Conservation (phyloP, 1,140 invertebrate species). For the Drosophila teissieri region DNA sequence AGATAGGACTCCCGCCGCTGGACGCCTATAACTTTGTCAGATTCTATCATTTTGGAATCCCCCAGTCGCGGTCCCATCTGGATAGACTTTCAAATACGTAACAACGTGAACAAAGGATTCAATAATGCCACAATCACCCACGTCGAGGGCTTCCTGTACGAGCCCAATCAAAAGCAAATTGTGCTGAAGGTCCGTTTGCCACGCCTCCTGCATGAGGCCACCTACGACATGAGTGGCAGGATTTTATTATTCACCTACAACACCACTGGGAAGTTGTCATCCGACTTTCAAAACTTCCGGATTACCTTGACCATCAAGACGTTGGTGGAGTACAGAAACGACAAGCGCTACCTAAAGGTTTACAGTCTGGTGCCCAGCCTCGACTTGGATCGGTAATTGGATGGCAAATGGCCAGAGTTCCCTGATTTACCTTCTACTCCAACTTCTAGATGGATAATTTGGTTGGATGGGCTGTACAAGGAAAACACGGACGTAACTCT, state of each 20-base stretch:
- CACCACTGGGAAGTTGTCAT: slow-evolving; percentile 40
- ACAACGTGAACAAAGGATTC: slow-evolving; percentile 21
- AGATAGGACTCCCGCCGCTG: slow-evolving; percentile 52
- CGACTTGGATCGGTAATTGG: slow-evolving; percentile 55
- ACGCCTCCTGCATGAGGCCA: slow-evolving; percentile 21
- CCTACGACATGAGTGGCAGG: slow-evolving; percentile 27
- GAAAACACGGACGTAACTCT: slow-evolving; percentile 58
- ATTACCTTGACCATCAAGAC: slow-evolving; percentile 45
- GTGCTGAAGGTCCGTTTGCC: slow-evolving; percentile 29
- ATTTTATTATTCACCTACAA: slow-evolving; percentile 35
- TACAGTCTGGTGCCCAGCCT: slow-evolving; percentile 44
- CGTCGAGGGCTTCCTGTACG: slow-evolving; percentile 50
- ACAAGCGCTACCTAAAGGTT: slow-evolving; percentile 55
- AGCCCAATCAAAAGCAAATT: slow-evolving; percentile 32
- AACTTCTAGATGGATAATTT: slow-evolving; percentile 47
- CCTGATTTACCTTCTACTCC: background rate
- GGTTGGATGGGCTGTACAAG: slow-evolving; percentile 48
- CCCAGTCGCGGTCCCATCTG: slow-evolving; percentile 37
- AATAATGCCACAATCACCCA: slow-evolving; percentile 42
- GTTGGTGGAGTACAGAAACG: slow-evolving; percentile 51
- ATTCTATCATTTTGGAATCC: slow-evolving; percentile 15
- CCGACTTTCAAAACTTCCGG: slow-evolving; percentile 56
- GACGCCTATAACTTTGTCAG: slow-evolving; percentile 9
- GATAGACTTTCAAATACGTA: slow-evolving; percentile 34
- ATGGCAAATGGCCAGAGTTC: background rate